phyloP scores from a whole-genome alignment of 2,888 invertebrate species.

The Euplagia quadripunctaria region DNA sequence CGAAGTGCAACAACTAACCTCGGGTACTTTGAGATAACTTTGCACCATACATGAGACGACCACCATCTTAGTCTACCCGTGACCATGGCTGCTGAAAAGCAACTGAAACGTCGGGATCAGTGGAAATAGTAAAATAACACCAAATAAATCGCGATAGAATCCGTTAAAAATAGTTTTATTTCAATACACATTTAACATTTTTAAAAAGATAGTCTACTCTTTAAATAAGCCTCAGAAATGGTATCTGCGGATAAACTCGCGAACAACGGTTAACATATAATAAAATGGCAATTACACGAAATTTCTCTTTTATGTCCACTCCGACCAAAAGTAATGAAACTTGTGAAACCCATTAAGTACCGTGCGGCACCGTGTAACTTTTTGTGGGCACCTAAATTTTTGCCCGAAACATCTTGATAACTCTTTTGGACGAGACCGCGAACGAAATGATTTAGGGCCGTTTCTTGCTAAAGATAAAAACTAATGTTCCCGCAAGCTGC shows the following conservation, averaged over 20 bases:
- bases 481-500: constrained; percentile 34
- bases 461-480: constrained; percentile 56
- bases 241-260: neutral
- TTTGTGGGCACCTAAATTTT: constrained; percentile 43
- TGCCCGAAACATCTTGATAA: constrained; percentile 61
- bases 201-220: neutral
- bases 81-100: no score
- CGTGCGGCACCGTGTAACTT: constrained; percentile 38
- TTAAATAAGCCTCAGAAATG: neutral
- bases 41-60: no score
- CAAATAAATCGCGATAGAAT: no score
- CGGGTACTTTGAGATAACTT: no score
- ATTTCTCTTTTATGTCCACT: constrained; percentile 11
- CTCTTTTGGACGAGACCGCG: constrained; percentile 54
- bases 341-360: constrained; percentile 39
- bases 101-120: no score
- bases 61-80: no score
- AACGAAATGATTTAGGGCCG: constrained; percentile 62
- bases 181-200: no score
- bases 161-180: no score
- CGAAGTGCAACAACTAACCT: no score
- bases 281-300: constrained; percentile 10
- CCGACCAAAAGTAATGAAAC: constrained; percentile 17
- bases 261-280: neutral
- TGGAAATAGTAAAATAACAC: no score